Conservation (phyloP, 2,888 invertebrate genomes). For the Drosophila trichaetosa region DNA sequence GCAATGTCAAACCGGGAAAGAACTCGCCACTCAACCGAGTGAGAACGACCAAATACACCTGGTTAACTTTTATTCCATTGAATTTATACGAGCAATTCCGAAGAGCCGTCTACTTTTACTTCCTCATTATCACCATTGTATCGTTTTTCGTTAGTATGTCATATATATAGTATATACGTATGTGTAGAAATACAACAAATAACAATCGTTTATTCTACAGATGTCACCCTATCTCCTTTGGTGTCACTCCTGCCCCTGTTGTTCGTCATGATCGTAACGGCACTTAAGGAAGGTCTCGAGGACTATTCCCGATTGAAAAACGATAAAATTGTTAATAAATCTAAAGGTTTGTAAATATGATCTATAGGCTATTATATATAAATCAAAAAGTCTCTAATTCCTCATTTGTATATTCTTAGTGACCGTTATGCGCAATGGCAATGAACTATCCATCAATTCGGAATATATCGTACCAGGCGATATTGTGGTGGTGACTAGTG, state of each 20-base stretch:
- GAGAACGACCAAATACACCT: conserved; percentile 90
- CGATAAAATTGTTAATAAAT: conserved; percentile 90
- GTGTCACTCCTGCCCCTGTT: conserved; percentile 90
- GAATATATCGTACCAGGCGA: conserved; percentile 90
- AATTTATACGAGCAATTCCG: conserved; percentile 93
- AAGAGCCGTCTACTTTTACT: conserved; percentile 93
- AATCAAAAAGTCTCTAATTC: background rate
- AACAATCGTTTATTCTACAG: conserved; percentile 77
- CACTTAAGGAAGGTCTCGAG: conserved; percentile 93
- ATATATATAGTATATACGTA: background rate
- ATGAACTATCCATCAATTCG: conserved; percentile 86
- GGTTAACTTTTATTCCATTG: conserved; percentile 91
- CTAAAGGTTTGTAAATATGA: conserved; percentile 85
- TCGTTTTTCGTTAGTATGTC: conserved; percentile 88
- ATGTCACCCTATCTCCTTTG: conserved; percentile 91
- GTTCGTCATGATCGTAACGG: conserved; percentile 92
- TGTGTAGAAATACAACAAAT: no score
- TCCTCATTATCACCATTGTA: conserved; percentile 90
- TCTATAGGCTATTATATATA: background rate
- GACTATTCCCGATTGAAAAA: conserved; percentile 91
- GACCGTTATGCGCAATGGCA: conserved; percentile 87
- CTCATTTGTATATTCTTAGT: conserved; percentile 82
- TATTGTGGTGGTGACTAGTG: conserved; percentile 89
- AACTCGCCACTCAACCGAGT: conserved; percentile 85
- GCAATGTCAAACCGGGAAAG: conserved; percentile 6